A percentile compares a stretch with the other conserved stretches of the same genome.
Evolutionary conservation across 2,888 invertebrate genomes (phyloP).

Genomic region (Acrobeloides nanus): DNA sequence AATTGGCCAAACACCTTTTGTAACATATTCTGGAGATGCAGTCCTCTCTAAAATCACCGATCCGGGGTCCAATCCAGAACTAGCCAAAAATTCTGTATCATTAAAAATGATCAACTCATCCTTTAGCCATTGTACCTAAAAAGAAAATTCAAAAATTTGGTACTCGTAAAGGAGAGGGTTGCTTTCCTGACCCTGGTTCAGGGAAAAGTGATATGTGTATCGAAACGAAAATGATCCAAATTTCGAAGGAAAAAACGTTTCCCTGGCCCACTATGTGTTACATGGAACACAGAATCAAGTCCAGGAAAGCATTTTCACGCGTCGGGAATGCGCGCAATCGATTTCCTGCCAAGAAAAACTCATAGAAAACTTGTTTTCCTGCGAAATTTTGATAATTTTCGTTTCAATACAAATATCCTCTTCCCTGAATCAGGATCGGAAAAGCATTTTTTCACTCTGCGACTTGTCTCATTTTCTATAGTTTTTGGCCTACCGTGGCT

Average conservation of each 20-base stretch:
- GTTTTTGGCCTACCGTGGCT: conserved; percentile 2
- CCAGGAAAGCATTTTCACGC: no score
- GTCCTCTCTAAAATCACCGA: conserved; percentile 39
- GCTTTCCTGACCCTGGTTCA: no score
- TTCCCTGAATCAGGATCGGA: no score
- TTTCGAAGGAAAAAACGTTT: conserved; percentile 3
- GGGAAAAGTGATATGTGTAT: conserved; percentile 1
- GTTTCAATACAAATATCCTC: no score
- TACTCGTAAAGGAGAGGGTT: no score
- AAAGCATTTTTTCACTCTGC: no score
- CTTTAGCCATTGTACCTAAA: conserved; percentile 45
- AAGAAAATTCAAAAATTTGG: background rate
- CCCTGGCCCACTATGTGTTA: conserved; percentile 1
- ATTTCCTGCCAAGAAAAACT: no score
- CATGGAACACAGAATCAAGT: conserved; percentile 2
- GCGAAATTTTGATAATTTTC: no score
- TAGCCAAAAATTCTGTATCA: conserved; percentile 38
- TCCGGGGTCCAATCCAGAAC: conserved; percentile 30
- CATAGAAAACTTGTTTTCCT: no score
- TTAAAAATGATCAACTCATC: conserved; percentile 42
- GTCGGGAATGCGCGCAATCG: no score
- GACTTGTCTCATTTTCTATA: background rate
- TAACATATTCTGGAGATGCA: conserved; percentile 16
- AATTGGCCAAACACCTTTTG: background rate
- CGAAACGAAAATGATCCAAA: conserved; percentile 4